Conservation (phyloP, 2,113 vertebrate genomes). For the Istiophorus platypterus region DNA sequence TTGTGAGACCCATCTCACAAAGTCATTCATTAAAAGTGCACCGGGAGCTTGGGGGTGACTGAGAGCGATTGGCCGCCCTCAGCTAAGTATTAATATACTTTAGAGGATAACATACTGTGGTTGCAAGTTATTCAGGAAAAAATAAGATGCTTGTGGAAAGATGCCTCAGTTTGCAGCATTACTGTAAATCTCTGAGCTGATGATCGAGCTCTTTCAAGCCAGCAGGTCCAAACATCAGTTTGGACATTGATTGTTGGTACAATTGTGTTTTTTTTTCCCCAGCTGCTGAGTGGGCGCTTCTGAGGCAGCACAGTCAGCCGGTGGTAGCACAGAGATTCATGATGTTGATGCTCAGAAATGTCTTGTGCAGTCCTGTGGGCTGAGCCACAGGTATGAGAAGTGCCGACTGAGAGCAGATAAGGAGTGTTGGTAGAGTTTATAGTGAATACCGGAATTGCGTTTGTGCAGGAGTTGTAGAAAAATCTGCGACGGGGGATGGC, state of each 20-base stretch:
- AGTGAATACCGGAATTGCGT: background rate
- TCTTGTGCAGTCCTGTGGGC: constrained; percentile 19
- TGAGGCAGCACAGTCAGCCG: constrained; percentile 44
- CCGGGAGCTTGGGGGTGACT: background rate
- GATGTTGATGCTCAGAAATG: constrained; percentile 51
- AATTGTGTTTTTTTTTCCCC: constrained; percentile 42
- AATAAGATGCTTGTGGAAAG: constrained; percentile 13
- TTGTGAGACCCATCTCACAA: constrained; percentile 33
- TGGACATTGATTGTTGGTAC: constrained; percentile 64
- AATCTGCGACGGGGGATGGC: constrained; percentile 3
- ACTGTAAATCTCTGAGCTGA: constrained; percentile 48
- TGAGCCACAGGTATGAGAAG: constrained; percentile 29
- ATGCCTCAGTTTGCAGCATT: constrained; percentile 33
- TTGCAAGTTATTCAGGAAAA: constrained; percentile 21
- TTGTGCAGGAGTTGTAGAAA: background rate
- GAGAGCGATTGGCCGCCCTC: constrained; percentile 17
- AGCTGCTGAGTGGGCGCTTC: constrained; percentile 56
- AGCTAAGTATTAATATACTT: constrained; percentile 24
- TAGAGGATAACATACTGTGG: background rate
- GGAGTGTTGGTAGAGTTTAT: background rate
- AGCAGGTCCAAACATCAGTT: constrained; percentile 55
- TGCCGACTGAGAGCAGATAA: constrained; percentile 48
- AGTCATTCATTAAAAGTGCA: constrained; percentile 57
- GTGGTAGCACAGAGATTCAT: constrained; percentile 38
- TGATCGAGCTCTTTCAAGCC: constrained; percentile 48